Evolutionary conservation across 2,797 vertebrate genomes (phyloP).

Genomic region (Acomys russatus): DNA sequence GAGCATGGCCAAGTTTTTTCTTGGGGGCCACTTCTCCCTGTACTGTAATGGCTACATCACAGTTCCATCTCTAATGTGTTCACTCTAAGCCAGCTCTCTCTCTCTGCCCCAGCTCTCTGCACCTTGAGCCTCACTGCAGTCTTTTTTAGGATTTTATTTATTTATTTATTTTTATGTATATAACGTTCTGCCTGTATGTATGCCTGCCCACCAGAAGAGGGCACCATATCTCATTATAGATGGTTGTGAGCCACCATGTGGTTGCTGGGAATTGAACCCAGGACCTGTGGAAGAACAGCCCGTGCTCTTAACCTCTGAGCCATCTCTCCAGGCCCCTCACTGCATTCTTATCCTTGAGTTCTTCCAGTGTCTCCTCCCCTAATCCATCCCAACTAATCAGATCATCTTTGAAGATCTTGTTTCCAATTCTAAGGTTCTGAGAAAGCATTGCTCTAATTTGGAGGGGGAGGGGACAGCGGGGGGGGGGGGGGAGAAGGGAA

Average conservation of each 20-base stretch:
- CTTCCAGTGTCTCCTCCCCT: background rate
- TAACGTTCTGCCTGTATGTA: too few relatives aligned
- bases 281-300: too few relatives aligned
- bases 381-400: background rate
- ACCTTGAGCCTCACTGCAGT: background rate
- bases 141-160: background rate
- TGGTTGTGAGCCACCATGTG: too few relatives aligned
- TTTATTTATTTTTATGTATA: too few relatives aligned
- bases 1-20: background rate
- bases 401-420: background rate
- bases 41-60: rapidly evolving
- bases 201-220: too few relatives aligned
- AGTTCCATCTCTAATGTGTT: rapidly evolving
- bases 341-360: background rate
- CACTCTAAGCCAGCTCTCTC: background rate
- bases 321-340: too few relatives aligned
- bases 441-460: background rate
- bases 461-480: too few relatives aligned
- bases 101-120: background rate
- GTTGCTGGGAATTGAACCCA: too few relatives aligned
- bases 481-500: too few relatives aligned
- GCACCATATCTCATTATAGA: too few relatives aligned
- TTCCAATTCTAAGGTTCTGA: background rate
- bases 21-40: background rate
- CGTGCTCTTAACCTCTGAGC: too few relatives aligned